These are phyloP conservation scores for Tridacna gigas DNA, from an alignment of 2,888 invertebrate species.

Conservation along the genomic window DNA sequence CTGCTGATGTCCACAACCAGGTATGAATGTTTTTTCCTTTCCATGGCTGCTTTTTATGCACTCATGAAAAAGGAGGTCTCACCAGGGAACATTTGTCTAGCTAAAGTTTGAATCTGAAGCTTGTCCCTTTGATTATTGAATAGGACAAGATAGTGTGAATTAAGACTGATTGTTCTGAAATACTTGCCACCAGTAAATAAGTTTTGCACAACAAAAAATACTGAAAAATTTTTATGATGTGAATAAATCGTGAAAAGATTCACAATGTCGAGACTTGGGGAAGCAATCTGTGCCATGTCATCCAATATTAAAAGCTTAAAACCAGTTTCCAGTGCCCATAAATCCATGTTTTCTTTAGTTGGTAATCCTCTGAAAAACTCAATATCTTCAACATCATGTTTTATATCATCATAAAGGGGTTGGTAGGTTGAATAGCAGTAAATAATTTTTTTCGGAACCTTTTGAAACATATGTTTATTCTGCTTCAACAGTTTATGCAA, in stretches of 20 bases:
- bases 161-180: constrained; percentile 59
- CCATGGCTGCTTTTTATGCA: constrained; percentile 45
- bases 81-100: constrained; percentile 58
- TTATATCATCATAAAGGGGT: constrained; percentile 46
- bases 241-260: constrained; percentile 49
- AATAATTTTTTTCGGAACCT: constrained; percentile 34
- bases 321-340: constrained; percentile 42
- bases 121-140: constrained; percentile 54
- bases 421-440: constrained; percentile 46
- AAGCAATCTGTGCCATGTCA: constrained; percentile 52
- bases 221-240: constrained; percentile 58
- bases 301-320: constrained; percentile 57
- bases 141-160: constrained; percentile 61
- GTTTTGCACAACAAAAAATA: constrained; percentile 59
- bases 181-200: constrained; percentile 60
- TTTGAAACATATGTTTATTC: constrained; percentile 33
- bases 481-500: constrained; percentile 40
- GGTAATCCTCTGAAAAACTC: constrained; percentile 52
- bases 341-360: constrained; percentile 50
- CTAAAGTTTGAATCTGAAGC: constrained; percentile 59
- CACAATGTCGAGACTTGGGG: constrained; percentile 48
- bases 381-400: constrained; percentile 22
- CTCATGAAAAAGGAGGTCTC: constrained; percentile 56
- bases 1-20: constrained; percentile 48
- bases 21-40: constrained; percentile 45